Base-by-base conservation (phyloP, 2,113 vertebrate genomes). In the Ranitomeya imitator region DNA sequence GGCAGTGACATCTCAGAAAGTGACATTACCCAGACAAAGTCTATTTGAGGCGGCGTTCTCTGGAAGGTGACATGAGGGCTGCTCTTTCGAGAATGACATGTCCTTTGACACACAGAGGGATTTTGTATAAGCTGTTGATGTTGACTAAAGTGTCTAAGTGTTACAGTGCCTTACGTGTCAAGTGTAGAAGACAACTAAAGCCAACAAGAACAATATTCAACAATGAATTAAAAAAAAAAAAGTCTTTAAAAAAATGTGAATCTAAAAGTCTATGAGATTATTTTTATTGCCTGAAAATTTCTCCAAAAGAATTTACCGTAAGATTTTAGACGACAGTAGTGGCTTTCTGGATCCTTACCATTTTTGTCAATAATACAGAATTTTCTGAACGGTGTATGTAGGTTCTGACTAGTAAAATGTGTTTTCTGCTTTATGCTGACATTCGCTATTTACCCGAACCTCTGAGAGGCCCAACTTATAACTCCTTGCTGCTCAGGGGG, bases 1-100 rank as follows among this genome's bases (percentile, higher is more conserved):
- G 55, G 82, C 45, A 84, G 67, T 69, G 51, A 84, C 45, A 67
- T 69, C 82, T 67, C 60, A 79, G n/a, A 79, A 79, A 86, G 74
- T 4, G 37, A 84, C 45, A 55, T 23, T 52, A 51, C 67, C 55
- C 79, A 79, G 77, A 57, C 51, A 79, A 16, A 55, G 31, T 18
- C 60, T 21, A 15, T 14, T 18, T 65, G 57, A 83, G 18, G 59
- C 80, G 6, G 79, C 57, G n/a, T 12, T 55, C n/a, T 61, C 55
- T 31, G 16, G 15, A 61, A 81, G 79, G 79, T 60, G 54, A 81
- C 57, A 61, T 60, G 7, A 80, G 60, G 69, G 37, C 81, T 80
- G 23, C 81, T 67, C 81, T 18, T 16, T 60, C 23, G 10, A 26
- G 55, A 21, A 61, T 26, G 37, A 54, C 63, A 19, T 61, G 61